Evolutionary conservation across 2,113 vertebrate species (phyloP).

Genomic region (Brachirus orientalis): DNA sequence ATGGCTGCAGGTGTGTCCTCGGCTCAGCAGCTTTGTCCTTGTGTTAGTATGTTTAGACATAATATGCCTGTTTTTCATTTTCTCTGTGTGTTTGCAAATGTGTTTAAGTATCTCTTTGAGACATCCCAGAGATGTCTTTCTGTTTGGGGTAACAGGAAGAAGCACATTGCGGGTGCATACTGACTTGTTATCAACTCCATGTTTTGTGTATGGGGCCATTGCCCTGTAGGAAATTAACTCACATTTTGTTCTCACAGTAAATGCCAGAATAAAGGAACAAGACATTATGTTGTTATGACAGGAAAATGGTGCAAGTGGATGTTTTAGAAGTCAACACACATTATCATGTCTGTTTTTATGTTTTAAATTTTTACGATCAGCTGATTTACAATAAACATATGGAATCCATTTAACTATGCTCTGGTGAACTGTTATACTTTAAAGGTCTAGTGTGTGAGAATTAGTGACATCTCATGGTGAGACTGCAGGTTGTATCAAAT

Average conservation of each 20-base stretch:
- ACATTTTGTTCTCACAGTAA: conserved; percentile 19
- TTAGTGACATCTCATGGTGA: too few relatives aligned
- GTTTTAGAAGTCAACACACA: conserved; percentile 35
- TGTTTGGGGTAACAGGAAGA: conserved; percentile 63
- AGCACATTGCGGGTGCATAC: conserved; percentile 20
- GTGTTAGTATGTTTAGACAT: conserved; percentile 41
- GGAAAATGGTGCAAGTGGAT: conserved; percentile 28
- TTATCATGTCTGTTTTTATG: conserved; percentile 42
- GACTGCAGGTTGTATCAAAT: too few relatives aligned
- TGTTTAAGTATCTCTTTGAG: conserved; percentile 45
- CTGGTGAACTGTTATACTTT: not conserved
- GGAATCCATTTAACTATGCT: conserved; percentile 27
- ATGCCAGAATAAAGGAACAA: conserved; percentile 43
- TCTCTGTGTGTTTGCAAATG: conserved; percentile 41
- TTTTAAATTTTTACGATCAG: conserved; percentile 29
- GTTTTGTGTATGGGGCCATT: conserved; percentile 31
- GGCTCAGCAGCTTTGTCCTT: conserved; percentile 4
- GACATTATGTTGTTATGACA: conserved; percentile 36
- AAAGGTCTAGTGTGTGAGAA: too few relatives aligned
- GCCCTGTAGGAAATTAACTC: conserved; percentile 48
- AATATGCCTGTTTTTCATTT: conserved; percentile 40
- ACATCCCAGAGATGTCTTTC: conserved; percentile 52
- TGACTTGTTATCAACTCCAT: conserved; percentile 32
- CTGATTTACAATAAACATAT: conserved; percentile 13
- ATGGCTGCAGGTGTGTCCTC: conserved; percentile 35